These are phyloP conservation scores for Hypocryptadius cinnamomeus DNA, from an alignment of 2,113 vertebrate species.

Conservation along the genomic window DNA sequence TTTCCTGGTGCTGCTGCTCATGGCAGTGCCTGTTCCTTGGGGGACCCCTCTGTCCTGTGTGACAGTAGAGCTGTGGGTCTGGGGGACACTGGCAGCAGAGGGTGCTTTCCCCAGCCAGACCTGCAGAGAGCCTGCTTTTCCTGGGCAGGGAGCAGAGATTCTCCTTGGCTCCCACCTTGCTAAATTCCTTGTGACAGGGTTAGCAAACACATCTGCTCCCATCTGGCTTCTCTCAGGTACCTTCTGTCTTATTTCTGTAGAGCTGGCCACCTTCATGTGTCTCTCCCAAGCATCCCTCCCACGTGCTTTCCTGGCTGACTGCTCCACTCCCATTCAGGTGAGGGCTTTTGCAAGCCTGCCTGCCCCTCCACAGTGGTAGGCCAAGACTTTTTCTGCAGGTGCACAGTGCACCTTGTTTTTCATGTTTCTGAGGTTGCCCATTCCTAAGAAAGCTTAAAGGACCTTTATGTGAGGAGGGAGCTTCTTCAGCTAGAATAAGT, in stretches of 20 bases:
- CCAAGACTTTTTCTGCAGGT: background rate
- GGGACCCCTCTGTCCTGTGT: background rate
- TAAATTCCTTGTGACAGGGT: background rate
- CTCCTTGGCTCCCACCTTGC: background rate
- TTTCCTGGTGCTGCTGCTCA: background rate
- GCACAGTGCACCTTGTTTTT: background rate
- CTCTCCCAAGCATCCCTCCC: background rate
- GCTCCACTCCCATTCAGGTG: background rate
- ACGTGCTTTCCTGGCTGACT: accelerated
- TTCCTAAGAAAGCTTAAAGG: background rate
- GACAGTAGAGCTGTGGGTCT: background rate
- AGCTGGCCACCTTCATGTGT: background rate
- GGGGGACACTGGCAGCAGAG: background rate
- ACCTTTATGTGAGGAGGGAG: background rate
- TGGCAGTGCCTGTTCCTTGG: background rate
- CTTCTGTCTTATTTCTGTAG: background rate
- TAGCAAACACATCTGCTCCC: background rate
- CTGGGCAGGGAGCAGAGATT: background rate
- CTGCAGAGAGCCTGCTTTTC: background rate
- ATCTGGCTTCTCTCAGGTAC: background rate
- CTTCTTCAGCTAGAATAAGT: background rate
- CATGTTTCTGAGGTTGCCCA: background rate
- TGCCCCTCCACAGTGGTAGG: background rate
- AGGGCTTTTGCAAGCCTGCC: background rate
- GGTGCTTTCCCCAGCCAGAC: background rate